Percentiles rank a stretch among this genome's conserved stretches.
These are phyloP conservation scores for Corythaeola cristata DNA, from an alignment of 2,113 vertebrate species.

Conservation along the genomic window DNA sequence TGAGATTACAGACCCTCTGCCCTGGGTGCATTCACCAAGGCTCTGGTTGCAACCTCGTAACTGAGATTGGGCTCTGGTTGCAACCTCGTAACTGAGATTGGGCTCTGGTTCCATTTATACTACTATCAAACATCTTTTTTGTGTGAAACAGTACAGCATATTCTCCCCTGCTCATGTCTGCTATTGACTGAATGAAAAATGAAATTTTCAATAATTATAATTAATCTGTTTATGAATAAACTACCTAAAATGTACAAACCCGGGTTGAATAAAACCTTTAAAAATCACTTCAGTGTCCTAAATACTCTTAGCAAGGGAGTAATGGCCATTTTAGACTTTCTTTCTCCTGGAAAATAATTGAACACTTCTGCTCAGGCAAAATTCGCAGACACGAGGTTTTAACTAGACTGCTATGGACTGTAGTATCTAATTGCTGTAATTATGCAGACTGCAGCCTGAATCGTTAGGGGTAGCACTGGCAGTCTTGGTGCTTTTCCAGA, in stretches of 20 bases:
- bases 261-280: background rate
- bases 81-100: rapidly evolving
- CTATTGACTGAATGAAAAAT: background rate
- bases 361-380: background rate
- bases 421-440: background rate
- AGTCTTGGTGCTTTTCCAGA: background rate
- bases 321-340: background rate
- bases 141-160: background rate
- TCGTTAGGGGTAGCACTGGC: background rate
- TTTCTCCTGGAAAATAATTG: background rate
- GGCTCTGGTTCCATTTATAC: background rate
- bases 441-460: background rate
- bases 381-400: background rate
- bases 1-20: background rate
- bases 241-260: background rate
- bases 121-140: background rate
- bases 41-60: background rate
- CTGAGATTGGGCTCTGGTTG: background rate
- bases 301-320: background rate
- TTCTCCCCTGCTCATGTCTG: background rate
- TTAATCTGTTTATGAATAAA: background rate
- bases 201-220: background rate
- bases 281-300: background rate
- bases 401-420: background rate
- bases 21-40: background rate